These are phyloP conservation scores for Cirrhinus mrigala DNA, from an alignment of 2,797 vertebrate species.

Conservation along the genomic window DNA sequence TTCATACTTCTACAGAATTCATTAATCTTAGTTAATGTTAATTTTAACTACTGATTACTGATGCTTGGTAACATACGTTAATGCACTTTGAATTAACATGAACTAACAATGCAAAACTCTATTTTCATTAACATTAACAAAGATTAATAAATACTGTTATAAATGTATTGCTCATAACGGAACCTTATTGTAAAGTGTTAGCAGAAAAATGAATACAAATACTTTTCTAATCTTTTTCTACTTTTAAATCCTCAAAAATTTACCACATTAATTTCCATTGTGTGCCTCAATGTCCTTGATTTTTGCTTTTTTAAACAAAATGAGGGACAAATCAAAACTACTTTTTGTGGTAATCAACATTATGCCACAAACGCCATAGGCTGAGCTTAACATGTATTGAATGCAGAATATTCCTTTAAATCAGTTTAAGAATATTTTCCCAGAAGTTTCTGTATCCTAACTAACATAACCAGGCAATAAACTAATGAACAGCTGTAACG, in stretches of 20 bases:
- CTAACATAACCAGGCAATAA: constrained; percentile 48
- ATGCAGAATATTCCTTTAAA: not conserved
- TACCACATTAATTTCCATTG: not conserved
- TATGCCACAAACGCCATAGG: not conserved
- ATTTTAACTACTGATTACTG: no score
- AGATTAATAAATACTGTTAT: no score
- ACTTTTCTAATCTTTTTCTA: not conserved
- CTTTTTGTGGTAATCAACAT: not conserved
- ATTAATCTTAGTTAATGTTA: no score
- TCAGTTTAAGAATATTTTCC: constrained; percentile 23
- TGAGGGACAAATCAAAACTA: not conserved
- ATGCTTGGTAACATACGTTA: no score
- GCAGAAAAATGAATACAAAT: not conserved
- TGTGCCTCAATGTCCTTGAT: not conserved
- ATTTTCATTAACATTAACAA: no score
- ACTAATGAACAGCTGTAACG: constrained; percentile 50
- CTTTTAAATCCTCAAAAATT: not conserved
- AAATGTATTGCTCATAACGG: no score
- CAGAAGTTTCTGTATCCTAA: constrained; percentile 22
- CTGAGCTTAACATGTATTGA: not conserved
- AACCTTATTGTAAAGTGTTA: no score
- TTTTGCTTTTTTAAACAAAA: not conserved
- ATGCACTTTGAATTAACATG: no score
- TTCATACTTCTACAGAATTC: no score
- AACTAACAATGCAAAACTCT: no score